Percentiles rank a stretch among this genome's conserved stretches.
phyloP scores from a whole-genome alignment of 1,140 invertebrate genomes.

The Rhopalosiphum padi region DNA sequence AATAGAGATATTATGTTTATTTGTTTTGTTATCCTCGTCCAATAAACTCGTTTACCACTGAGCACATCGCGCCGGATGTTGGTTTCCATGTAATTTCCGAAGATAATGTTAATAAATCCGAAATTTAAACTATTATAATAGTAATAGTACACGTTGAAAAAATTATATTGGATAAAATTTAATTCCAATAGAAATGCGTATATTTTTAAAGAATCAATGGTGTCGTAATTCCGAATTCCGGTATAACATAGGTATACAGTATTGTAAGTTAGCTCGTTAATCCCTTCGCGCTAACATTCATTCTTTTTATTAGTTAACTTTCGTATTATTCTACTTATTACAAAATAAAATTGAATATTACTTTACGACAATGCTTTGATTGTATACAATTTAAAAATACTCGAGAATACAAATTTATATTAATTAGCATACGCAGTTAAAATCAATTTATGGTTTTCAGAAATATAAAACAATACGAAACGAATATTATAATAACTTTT shows the following conservation, averaged over 20 bases:
- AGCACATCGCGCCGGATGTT: neutral
- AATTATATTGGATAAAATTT: neutral
- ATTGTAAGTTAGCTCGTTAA: neutral
- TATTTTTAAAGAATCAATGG: neutral
- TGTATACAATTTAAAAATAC: neutral
- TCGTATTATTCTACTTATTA: neutral
- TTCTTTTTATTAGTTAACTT: neutral
- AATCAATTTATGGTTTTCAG: neutral
- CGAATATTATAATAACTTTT: neutral
- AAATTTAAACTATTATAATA: neutral
- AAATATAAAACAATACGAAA: conserved; percentile 11
- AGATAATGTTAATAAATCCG: neutral
- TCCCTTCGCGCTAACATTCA: neutral
- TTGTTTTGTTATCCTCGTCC: neutral
- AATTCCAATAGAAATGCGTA: neutral
- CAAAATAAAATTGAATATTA: neutral
- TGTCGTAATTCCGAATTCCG: neutral
- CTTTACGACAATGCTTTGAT: neutral
- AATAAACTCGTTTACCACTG: neutral
- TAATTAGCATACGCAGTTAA: neutral
- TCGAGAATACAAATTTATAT: neutral
- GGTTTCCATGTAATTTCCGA: neutral
- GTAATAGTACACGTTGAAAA: neutral
- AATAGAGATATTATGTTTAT: neutral
- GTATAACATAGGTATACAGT: neutral